These are phyloP conservation scores for Ostrea denselamellosa DNA, from an alignment of 1,140 invertebrate genomes.

Conservation along the genomic window DNA sequence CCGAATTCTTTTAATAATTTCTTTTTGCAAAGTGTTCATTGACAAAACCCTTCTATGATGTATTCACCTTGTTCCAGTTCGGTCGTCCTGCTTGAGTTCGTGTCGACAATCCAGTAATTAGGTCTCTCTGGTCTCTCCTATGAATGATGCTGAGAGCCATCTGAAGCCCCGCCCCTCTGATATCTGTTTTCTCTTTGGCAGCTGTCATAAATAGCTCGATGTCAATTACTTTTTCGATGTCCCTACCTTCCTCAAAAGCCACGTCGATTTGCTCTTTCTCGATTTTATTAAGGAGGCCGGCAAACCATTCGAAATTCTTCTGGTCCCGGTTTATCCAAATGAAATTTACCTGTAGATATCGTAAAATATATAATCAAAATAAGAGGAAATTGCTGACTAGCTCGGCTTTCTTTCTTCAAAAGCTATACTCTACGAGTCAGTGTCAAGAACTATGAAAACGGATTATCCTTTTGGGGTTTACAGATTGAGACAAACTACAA, in stretches of 20 bases:
- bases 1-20: too few species aligned
- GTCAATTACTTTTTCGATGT: constrained; percentile 86
- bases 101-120: constrained; percentile 95
- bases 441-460: too few species aligned
- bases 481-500: too few species aligned
- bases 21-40: too few species aligned
- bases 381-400: too few species aligned
- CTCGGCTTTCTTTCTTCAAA: too few species aligned
- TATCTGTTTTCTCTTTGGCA: constrained; percentile 92
- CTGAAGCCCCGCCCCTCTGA: constrained; percentile 96
- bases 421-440: too few species aligned
- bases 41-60: too few species aligned
- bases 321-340: constrained; percentile 99
- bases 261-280: constrained; percentile 94
- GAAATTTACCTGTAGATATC: constrained; percentile 90
- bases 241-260: background rate
- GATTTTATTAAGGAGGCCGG: constrained; percentile 93
- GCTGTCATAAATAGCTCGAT: constrained; percentile 99
- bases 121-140: constrained; percentile 95
- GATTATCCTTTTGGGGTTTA: too few species aligned
- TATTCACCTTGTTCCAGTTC: constrained; percentile 90
- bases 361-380: too few species aligned
- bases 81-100: constrained; percentile 95
- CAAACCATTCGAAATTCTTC: constrained; percentile 97
- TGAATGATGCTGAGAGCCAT: constrained; percentile 94